A percentile compares a stretch with the other conserved stretches of the same genome.
These are phyloP conservation scores for Onychomys torridus DNA, from an alignment of 2,797 vertebrate genomes.

Conservation along the genomic window DNA sequence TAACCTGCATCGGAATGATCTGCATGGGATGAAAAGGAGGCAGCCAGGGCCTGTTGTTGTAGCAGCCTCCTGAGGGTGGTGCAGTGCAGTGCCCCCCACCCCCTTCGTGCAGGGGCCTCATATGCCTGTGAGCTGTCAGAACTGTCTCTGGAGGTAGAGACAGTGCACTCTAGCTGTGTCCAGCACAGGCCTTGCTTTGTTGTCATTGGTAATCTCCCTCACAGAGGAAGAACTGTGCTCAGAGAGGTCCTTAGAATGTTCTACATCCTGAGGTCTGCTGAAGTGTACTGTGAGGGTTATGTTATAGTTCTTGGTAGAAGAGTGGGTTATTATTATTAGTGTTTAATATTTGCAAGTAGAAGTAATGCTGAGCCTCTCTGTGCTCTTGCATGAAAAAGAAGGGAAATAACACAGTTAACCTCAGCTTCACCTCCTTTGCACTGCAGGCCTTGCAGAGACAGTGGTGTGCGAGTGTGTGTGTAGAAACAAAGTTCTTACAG, in stretches of 20 bases:
- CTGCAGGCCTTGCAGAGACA: background rate
- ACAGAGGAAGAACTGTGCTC: background rate
- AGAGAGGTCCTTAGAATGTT: background rate
- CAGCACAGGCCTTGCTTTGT: background rate
- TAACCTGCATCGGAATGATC: background rate
- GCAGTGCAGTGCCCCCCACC: too few species aligned
- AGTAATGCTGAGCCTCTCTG: background rate
- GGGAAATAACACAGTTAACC: background rate
- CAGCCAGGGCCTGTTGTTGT: background rate
- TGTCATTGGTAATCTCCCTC: background rate
- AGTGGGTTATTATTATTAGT: background rate
- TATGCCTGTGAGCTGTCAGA: background rate
- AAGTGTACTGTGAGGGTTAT: background rate
- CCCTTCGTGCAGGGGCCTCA: background rate
- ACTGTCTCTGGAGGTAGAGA: slow-evolving; percentile 31
- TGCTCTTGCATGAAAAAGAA: background rate
- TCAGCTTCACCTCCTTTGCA: background rate
- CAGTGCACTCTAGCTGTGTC: background rate
- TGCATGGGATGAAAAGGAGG: background rate
- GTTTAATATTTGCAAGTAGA: slow-evolving; percentile 14
- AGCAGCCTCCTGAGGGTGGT: background rate
- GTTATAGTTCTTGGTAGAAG: background rate
- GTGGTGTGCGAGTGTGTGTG: background rate
- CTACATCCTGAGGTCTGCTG: background rate
- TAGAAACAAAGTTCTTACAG: background rate